phyloP scores from a whole-genome alignment of 2,888 invertebrate genomes.

The Neoscelio sp. region DNA sequence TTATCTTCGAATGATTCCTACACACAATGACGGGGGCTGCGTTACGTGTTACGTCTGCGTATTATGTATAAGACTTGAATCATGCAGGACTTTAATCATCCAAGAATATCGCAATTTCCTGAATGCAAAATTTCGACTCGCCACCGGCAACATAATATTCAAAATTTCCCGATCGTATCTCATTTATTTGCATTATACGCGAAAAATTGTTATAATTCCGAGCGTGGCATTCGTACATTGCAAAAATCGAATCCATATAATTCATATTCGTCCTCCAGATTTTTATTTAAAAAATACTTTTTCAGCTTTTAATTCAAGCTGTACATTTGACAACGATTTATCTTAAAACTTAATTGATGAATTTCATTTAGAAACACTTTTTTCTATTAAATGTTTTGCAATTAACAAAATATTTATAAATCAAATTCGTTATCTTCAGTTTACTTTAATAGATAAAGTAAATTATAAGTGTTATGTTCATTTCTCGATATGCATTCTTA shows the following conservation, averaged over 20 bases:
- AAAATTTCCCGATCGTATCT: constrained; percentile 60
- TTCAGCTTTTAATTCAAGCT: no score
- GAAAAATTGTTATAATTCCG: constrained; percentile 30
- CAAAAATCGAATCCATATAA: no score
- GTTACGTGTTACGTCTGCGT: constrained; percentile 62
- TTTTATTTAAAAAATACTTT: no score
- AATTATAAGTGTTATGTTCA: no score
- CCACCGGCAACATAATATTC: constrained; percentile 51
- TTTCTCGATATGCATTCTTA: constrained; percentile 8
- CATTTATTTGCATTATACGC: constrained; percentile 49
- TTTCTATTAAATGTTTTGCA: no score
- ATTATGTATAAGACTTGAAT: constrained; percentile 65
- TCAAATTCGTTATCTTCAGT: no score
- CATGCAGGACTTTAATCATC: constrained; percentile 64
- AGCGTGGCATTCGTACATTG: constrained; percentile 6
- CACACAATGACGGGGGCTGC: constrained; percentile 53
- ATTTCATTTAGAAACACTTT: no score
- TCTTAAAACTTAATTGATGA: no score
- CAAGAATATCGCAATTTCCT: constrained; percentile 67
- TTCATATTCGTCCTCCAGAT: no score
- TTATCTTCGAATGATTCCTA: constrained; percentile 66
- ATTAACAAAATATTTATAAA: no score
- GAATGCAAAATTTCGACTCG: constrained; percentile 63
- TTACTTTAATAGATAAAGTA: no score
- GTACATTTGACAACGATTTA: no score